These are phyloP conservation scores for Apogon hyalosoma DNA, from an alignment of 2,797 vertebrate genomes.

Conservation along the genomic window DNA sequence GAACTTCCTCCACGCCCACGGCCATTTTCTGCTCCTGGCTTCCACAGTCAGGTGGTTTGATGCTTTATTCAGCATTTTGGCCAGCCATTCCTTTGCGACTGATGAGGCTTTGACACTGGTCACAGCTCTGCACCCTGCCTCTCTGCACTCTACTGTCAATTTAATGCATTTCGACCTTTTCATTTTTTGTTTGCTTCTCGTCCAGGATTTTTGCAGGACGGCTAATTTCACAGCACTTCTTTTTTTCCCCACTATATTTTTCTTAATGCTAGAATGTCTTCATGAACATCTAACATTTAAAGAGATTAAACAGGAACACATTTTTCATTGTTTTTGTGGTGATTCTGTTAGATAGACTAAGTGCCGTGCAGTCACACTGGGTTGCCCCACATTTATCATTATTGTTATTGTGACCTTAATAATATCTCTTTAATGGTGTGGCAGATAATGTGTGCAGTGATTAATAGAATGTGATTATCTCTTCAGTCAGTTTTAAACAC, in stretches of 20 bases:
- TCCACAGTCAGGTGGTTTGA: constrained; percentile 61
- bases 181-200: constrained; percentile 22
- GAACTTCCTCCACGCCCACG: constrained; percentile 18
- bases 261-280: constrained; percentile 45
- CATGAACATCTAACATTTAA: constrained; percentile 51
- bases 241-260: constrained; percentile 10
- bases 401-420: constrained; percentile 69
- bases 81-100: constrained; percentile 48
- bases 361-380: constrained; percentile 57
- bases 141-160: constrained; percentile 62
- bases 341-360: constrained; percentile 53
- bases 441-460: constrained; percentile 55
- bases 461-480: constrained; percentile 65
- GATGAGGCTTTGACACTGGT: constrained; percentile 71
- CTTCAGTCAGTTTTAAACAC: constrained; percentile 50
- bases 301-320: constrained; percentile 51
- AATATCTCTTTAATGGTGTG: constrained; percentile 60
- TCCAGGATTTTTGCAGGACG: constrained; percentile 13
- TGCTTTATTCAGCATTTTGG: constrained; percentile 69
- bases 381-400: constrained; percentile 71
- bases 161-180: constrained; percentile 61
- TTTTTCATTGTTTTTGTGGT: constrained; percentile 53
- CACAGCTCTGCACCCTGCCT: constrained; percentile 63
- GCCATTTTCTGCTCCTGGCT: constrained; percentile 48
- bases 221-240: constrained; percentile 36